phyloP scores from a whole-genome alignment of 2,888 invertebrate species.

The Pyrgus malvae region DNA sequence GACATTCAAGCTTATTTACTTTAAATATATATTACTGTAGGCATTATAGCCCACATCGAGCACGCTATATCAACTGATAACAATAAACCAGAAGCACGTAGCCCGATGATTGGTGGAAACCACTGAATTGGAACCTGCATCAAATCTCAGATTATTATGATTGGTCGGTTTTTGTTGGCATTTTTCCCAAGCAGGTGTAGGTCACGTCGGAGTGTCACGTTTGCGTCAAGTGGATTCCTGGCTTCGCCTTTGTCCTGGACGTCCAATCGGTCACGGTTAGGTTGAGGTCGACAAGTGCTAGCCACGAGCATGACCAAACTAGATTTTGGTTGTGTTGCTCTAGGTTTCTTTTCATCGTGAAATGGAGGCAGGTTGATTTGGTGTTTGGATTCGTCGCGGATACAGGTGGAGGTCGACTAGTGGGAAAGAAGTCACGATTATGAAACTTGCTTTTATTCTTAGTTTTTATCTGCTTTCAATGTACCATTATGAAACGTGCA shows the following conservation, averaged over 20 bases:
- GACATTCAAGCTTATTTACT: background rate
- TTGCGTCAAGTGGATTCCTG: conserved; percentile 35
- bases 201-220: conserved; percentile 44
- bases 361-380: background rate
- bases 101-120: conserved; percentile 17
- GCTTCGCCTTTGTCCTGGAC: conserved; percentile 34
- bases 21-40: background rate
- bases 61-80: background rate
- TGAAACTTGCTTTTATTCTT: background rate
- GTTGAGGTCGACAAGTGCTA: conserved; percentile 52
- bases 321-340: background rate
- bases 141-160: conserved; percentile 20
- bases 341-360: conserved; percentile 1
- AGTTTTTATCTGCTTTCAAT: too few relatives aligned
- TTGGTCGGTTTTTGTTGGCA: conserved; percentile 28
- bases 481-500: too few relatives aligned
- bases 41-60: background rate
- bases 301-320: conserved; percentile 34
- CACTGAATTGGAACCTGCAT: conserved; percentile 21
- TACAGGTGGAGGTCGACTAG: conserved; percentile 65
- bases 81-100: conserved; percentile 23
- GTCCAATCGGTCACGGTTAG: conserved; percentile 43
- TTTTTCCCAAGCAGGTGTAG: conserved; percentile 36
- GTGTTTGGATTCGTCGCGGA: conserved; percentile 54
- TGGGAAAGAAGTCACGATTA: conserved; percentile 36